phyloP scores from a whole-genome alignment of 2,888 invertebrate species.

The Apodemia duryi region DNA sequence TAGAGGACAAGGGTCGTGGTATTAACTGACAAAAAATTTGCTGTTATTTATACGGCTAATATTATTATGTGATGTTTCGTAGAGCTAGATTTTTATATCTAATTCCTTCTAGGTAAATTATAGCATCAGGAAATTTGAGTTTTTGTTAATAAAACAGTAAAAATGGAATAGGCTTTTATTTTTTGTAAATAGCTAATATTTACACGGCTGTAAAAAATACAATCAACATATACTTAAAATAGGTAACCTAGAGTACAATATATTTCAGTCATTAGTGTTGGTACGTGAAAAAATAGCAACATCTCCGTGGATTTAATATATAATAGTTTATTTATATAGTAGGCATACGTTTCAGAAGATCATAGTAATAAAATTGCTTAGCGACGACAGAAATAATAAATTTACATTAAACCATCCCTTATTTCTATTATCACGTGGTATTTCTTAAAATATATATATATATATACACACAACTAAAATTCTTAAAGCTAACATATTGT shows the following conservation, averaged over 20 bases:
- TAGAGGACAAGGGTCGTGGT: no score
- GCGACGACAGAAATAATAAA: slow-evolving; percentile 48
- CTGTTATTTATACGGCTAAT: no score
- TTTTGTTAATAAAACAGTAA: slow-evolving; percentile 14
- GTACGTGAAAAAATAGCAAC: slow-evolving; percentile 62
- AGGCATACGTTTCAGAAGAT: slow-evolving; percentile 50
- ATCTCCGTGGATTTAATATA: slow-evolving; percentile 34
- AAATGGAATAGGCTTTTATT: slow-evolving; percentile 55
- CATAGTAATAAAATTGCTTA: slow-evolving; percentile 53
- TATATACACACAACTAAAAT: slow-evolving; percentile 42
- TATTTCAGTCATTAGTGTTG: slow-evolving; percentile 58
- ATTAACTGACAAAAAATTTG: no score
- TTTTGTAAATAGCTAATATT: slow-evolving; percentile 48
- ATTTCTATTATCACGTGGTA: slow-evolving; percentile 76
- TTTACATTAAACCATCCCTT: slow-evolving; percentile 61
- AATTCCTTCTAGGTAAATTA: no score
- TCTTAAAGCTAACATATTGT: slow-evolving; percentile 43
- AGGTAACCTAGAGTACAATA: slow-evolving; percentile 65
- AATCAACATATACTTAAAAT: slow-evolving; percentile 59
- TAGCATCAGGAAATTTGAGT: no score
- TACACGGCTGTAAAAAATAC: slow-evolving; percentile 76
- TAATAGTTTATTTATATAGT: slow-evolving; percentile 28
- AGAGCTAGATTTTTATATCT: no score
- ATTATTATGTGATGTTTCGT: no score
- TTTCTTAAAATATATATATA: slow-evolving; percentile 58